Base-by-base conservation (phyloP, 1,140 invertebrate species). In the Lordiphosa mommai region DNA sequence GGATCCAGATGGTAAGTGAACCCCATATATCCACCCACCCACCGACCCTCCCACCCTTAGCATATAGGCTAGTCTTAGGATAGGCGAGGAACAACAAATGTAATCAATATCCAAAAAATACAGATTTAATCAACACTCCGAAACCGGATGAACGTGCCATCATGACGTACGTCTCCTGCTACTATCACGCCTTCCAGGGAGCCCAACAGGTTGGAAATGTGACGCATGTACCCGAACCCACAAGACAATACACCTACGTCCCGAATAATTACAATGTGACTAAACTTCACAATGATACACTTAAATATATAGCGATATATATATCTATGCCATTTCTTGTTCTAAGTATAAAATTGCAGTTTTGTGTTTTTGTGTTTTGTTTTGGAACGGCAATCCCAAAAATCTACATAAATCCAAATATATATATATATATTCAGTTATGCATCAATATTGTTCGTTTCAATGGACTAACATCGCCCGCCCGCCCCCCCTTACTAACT, bases 151-250 rank as follows among this genome's bases (percentile, higher is more conserved):
- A 98, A 92, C 94, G 97, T 91, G 97, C 97, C 89, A 96, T 98
- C 90, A 98, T 98, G 97, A 98, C 97, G 88, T 98, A 98, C 90
- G 97, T 98, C 90, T 98, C 97, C 90, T 98, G 97, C 93, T 98
- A 97, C 93, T 98, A 98, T 92, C 97, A 98, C 92, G 97, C 97
- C 90, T 98, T 98, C 95, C 96, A 98, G 92, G 97, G 96, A 91
- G 96, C 96, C 85, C 96, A 97, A 92, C 96, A 98, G 96, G 97
- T 98, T 92, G 90, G 89, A 87, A 90, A 89, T 89, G 89, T 90
- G 89, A 89, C 89, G 90, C 91, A 90, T 88, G 82, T 88, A 87
- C 85, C 88, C 85, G 85, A 88, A 89, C 87, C 88, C 84, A 87
- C 88, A 89, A 87, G 87, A 88, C 73, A 86, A 88, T 89, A 89